Conservation (phyloP, 2,888 invertebrate genomes). For the Hirtodrosophila cameraria region DNA sequence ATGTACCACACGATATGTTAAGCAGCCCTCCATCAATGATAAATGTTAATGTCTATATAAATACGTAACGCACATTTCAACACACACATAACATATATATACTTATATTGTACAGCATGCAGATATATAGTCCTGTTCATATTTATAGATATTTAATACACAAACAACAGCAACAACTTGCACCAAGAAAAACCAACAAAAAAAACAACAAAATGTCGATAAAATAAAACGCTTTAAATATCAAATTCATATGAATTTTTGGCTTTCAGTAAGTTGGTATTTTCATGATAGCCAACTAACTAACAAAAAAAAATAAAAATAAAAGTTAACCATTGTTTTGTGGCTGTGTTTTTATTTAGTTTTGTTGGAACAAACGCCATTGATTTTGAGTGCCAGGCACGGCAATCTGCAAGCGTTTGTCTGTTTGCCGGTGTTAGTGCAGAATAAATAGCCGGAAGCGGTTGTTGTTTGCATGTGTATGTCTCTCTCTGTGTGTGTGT, state of each 20-base stretch:
- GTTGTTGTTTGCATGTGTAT: conserved; percentile 20
- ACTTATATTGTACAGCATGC: conserved; percentile 13
- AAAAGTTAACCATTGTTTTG: neutral
- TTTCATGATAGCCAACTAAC: neutral
- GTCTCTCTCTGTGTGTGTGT: conserved; percentile 5
- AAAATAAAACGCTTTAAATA: conserved; percentile 14
- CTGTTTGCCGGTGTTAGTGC: conserved; percentile 22
- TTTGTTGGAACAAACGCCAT: conserved; percentile 16
- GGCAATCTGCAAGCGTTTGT: conserved; percentile 3
- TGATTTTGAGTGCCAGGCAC: conserved; percentile 19
- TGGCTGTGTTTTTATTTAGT: neutral
- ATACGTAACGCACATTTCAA: conserved; percentile 40
- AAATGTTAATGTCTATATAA: conserved; percentile 66
- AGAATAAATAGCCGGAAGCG: conserved; percentile 59
- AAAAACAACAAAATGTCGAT: conserved; percentile 11
- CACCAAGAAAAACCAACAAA: too few species aligned
- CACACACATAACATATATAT: too few species aligned
- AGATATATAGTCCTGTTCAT: conserved; percentile 27
- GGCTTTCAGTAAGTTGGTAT: neutral
- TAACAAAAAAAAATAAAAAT: neutral
- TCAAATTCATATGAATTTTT: conserved; percentile 17
- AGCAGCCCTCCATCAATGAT: conserved; percentile 53
- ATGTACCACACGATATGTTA: conserved; percentile 39
- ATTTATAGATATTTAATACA: conserved; percentile 57
- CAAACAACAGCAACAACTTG: too few species aligned